phyloP scores from a whole-genome alignment of 2,797 vertebrate species.

The Thamnophis elegans region DNA sequence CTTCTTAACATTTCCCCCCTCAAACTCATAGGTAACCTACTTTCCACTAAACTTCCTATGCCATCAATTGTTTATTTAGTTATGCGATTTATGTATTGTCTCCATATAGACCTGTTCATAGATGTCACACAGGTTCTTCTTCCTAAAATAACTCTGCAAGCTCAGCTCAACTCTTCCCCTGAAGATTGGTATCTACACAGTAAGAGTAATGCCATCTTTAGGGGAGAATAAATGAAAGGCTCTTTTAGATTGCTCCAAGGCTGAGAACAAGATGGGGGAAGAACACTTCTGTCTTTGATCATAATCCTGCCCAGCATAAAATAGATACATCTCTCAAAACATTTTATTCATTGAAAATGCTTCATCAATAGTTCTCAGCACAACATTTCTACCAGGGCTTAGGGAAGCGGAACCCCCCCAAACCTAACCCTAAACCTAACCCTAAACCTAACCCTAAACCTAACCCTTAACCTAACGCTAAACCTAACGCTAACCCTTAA shows the following conservation, averaged over 20 bases:
- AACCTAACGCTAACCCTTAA: too few relatives aligned
- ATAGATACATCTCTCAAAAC: not conserved
- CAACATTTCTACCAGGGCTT: not conserved
- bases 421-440: too few relatives aligned
- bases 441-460: too few relatives aligned
- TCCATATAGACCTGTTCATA: not conserved
- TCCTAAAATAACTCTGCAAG: not conserved
- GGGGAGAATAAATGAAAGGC: not conserved
- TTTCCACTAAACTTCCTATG: not conserved
- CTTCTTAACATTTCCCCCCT: not conserved
- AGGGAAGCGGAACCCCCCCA: not conserved
- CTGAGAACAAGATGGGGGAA: not conserved
- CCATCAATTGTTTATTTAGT: not conserved
- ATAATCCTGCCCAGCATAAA: not conserved
- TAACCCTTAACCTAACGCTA: too few relatives aligned
- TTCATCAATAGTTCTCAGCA: not conserved
- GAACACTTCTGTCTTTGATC: not conserved
- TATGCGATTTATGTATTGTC: rapidly evolving
- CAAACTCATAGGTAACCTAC: too few relatives aligned
- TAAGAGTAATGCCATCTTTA: not conserved
- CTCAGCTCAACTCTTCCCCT: not conserved
- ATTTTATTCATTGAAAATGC: not conserved
- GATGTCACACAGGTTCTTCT: rapidly evolving
- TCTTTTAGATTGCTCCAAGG: not conserved
- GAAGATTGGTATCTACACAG: not conserved